Evolutionary conservation across 2,797 vertebrate genomes (phyloP).

Genomic region (Hippopotamyrus pictus): DNA sequence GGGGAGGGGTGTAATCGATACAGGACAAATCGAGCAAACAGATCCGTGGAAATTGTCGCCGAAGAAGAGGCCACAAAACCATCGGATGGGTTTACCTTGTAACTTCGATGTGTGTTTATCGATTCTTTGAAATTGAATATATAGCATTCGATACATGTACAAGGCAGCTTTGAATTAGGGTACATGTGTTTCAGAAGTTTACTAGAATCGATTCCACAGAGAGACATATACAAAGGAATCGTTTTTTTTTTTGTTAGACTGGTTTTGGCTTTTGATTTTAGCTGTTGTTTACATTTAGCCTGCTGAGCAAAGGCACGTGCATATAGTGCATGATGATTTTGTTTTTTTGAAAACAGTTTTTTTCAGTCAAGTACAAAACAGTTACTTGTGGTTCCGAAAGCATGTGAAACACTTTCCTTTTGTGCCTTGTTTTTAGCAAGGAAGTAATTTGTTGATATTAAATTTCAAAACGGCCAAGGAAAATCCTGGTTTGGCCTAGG

Average conservation of each 20-base stretch:
- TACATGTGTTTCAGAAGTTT: background rate
- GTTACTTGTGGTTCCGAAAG: background rate
- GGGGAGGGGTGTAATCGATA: background rate
- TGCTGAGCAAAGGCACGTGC: background rate
- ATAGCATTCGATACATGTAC: background rate
- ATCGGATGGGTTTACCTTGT: background rate
- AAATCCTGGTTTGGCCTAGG: background rate
- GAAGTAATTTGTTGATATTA: background rate
- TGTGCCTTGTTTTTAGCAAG: background rate
- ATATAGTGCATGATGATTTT: background rate
- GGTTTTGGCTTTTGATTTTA: background rate
- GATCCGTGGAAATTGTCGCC: background rate
- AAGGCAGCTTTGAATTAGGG: background rate
- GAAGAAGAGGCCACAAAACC: background rate
- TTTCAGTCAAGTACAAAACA: background rate
- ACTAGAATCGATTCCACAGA: background rate
- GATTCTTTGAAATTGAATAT: constrained; percentile 11
- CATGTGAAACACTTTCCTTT: constrained; percentile 1
- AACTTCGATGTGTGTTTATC: background rate
- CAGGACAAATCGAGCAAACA: background rate
- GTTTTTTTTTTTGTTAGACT: background rate
- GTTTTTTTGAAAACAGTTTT: background rate
- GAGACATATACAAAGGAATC: background rate
- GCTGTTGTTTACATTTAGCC: background rate
- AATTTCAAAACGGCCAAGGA: constrained; percentile 9